Evolutionary conservation across 2,113 vertebrate genomes (phyloP).

Genomic region (Rattus rattus): DNA sequence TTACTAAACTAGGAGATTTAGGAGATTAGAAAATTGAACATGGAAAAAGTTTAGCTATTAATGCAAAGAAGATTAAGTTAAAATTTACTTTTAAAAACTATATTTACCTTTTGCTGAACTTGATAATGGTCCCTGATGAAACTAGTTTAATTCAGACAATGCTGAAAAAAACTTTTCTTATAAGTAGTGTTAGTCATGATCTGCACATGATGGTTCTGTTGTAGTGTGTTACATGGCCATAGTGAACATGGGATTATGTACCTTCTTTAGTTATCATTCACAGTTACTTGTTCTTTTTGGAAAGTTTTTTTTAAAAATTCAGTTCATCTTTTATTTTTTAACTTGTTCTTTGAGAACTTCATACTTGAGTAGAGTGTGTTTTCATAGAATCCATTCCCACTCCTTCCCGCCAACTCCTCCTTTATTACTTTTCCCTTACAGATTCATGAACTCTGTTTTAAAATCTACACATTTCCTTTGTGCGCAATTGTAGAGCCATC

Average conservation of each 20-base stretch:
- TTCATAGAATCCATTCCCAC: neutral
- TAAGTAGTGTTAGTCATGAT: neutral
- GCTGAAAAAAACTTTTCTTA: neutral
- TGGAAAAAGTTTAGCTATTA: neutral
- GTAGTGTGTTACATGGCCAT: neutral
- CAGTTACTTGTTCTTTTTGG: neutral
- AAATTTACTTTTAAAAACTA: neutral
- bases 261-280: neutral
- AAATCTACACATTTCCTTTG: neutral
- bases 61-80: neutral
- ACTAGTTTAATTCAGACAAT: neutral
- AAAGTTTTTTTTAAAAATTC: neutral
- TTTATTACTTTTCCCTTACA: neutral
- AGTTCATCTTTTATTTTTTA: neutral
- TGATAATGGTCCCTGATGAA: neutral
- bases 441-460: too few relatives aligned
- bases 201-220: neutral
- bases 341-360: neutral
- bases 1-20: neutral
- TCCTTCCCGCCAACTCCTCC: neutral
- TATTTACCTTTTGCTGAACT: neutral
- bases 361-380: neutral
- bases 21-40: neutral
- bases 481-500: too few relatives aligned
- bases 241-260: neutral